phyloP scores from a whole-genome alignment of 2,113 vertebrate species.

The Phocoena phocoena region DNA sequence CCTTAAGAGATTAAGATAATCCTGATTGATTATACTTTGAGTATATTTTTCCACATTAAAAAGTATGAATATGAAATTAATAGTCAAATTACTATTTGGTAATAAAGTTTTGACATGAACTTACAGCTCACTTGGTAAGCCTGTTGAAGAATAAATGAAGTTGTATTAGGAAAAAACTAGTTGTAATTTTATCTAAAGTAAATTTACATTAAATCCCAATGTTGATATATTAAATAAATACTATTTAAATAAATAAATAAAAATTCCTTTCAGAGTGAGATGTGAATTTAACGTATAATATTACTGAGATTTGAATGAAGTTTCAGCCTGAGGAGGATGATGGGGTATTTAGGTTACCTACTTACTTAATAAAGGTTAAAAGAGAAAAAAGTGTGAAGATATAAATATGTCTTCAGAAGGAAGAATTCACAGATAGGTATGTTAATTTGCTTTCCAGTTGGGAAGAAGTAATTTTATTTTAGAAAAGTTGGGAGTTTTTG shows the following conservation, averaged over 20 bases:
- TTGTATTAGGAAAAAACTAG: not conserved
- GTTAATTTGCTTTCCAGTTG: not conserved
- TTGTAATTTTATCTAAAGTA: slow-evolving; percentile 25
- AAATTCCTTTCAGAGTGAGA: slow-evolving; percentile 7
- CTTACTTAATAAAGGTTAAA: not conserved
- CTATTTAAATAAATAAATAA: not conserved
- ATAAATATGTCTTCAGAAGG: not conserved
- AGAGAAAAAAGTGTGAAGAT: not conserved
- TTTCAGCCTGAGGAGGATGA: not conserved
- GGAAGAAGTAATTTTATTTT: slow-evolving; percentile 39
- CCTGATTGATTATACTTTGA: not conserved
- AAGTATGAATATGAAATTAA: slow-evolving; percentile 31
- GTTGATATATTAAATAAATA: not conserved
- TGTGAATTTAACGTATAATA: slow-evolving; percentile 18
- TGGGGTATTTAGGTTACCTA: not conserved
- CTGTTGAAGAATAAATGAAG: slow-evolving; percentile 32
- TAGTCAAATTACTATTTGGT: not conserved
- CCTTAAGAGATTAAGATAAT: slow-evolving; percentile 24
- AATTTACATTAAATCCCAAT: slow-evolving; percentile 38
- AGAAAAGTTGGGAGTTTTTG: not conserved
- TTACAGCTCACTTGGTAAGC: slow-evolving; percentile 29
- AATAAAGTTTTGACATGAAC: slow-evolving; percentile 17
- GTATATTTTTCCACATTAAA: slow-evolving; percentile 9
- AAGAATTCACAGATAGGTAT: not conserved
- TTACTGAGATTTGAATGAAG: not conserved